Conservation (phyloP, 2,888 invertebrate species). For the Apeira syringaria region DNA sequence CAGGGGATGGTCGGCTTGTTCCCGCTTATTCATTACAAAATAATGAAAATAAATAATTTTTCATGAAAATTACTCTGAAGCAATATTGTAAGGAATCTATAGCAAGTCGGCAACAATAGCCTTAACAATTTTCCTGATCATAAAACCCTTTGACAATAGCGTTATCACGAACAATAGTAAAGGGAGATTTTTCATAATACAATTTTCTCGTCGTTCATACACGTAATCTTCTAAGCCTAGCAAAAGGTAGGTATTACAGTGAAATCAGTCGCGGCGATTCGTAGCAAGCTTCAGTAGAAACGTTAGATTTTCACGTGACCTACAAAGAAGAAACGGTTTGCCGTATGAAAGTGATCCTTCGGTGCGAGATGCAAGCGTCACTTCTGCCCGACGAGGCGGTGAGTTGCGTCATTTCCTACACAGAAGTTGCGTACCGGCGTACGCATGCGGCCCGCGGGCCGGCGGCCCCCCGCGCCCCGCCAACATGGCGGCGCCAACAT, state of each 20-base stretch:
- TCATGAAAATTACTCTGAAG: no score
- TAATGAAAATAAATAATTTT: no score
- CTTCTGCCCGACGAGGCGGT: conserved; percentile 43
- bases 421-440: conserved; percentile 72
- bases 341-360: conserved; percentile 54
- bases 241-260: conserved; percentile 58
- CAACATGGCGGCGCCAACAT: conserved; percentile 83
- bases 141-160: conserved; percentile 25
- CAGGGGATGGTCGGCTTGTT: no score
- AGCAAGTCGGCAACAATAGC: conserved; percentile 21
- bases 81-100: background rate
- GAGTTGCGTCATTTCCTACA: conserved; percentile 68
- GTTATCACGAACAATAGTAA: conserved; percentile 31
- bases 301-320: conserved; percentile 69
- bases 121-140: conserved; percentile 23
- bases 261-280: conserved; percentile 71
- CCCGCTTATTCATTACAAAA: no score
- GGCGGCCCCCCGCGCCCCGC: conserved; percentile 73
- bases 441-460: conserved; percentile 80
- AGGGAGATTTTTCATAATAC: conserved; percentile 35
- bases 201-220: conserved; percentile 42
- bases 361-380: conserved; percentile 48
- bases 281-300: conserved; percentile 73
- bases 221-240: conserved; percentile 43
- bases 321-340: conserved; percentile 66